Percentiles rank a stretch among this genome's conserved stretches.
phyloP scores from a whole-genome alignment of 2,888 invertebrate genomes.

The Onchidella celtica region DNA sequence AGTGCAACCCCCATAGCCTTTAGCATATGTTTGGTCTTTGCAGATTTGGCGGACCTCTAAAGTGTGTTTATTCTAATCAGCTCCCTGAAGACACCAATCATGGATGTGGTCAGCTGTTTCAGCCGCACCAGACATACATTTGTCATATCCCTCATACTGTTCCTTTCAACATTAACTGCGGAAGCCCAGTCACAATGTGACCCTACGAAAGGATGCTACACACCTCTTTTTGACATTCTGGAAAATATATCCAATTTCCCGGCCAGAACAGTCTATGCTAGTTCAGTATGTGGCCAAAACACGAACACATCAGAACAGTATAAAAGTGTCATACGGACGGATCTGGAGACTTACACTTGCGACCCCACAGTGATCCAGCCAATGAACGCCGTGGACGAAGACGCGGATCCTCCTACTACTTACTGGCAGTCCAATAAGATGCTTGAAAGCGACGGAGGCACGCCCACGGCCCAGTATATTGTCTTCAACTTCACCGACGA shows the following conservation, averaged over 20 bases:
- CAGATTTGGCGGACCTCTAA: too few species aligned
- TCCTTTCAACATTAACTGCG: neutral
- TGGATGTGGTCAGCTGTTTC: too few species aligned
- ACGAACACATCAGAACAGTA: conserved; percentile 14
- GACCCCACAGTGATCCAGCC: neutral
- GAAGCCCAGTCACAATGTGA: neutral
- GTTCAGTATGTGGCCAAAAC: conserved; percentile 23
- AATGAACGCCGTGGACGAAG: conserved; percentile 4
- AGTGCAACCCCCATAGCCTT: too few species aligned
- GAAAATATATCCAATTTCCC: neutral
- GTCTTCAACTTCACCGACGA: conserved; percentile 32
- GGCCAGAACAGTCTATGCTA: conserved; percentile 9
- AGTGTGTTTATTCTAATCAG: too few species aligned
- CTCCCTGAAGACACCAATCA: too few species aligned
- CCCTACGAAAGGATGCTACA: conserved; percentile 18
- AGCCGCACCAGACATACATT: too few species aligned
- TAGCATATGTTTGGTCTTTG: too few species aligned
- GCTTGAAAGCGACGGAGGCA: conserved; percentile 1
- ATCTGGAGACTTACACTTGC: conserved; percentile 5
- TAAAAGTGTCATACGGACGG: neutral
- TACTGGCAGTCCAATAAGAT: conserved; percentile 43
- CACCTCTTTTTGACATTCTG: conserved; percentile 11
- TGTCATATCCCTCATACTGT: neutral
- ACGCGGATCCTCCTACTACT: neutral
- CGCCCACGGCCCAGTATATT: conserved; percentile 10